Percentiles rank a stretch among this genome's conserved stretches.
phyloP scores from a whole-genome alignment of 2,113 vertebrate species.

The Hemibagrus wyckioides region DNA sequence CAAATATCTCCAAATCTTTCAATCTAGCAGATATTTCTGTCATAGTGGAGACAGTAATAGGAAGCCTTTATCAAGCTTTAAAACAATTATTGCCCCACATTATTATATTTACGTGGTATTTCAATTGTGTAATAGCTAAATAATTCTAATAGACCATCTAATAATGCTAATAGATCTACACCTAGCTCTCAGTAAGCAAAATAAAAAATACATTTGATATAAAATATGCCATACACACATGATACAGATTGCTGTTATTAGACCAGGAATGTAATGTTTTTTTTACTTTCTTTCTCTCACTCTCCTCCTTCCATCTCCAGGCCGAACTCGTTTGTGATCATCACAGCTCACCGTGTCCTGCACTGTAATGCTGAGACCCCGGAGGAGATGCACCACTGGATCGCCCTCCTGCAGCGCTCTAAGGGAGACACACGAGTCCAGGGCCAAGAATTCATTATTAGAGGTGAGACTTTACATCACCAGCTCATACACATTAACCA shows the following conservation, averaged over 20 bases:
- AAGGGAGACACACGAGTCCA: conserved; percentile 95
- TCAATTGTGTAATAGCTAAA: background rate
- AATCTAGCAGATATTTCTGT: background rate
- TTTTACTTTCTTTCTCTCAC: background rate
- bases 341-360: conserved; percentile 93
- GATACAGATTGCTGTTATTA: background rate
- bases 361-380: conserved; percentile 95
- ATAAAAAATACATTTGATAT: background rate
- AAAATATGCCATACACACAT: too few species aligned
- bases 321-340: conserved; percentile 95
- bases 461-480: conserved; percentile 73
- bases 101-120: background rate
- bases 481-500: background rate
- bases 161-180: background rate
- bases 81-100: background rate
- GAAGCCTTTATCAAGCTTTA: background rate
- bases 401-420: conserved; percentile 90
- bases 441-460: conserved; percentile 95
- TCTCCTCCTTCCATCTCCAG: conserved; percentile 64
- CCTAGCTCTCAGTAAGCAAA: background rate
- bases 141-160: background rate
- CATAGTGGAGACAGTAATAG: background rate
- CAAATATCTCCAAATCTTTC: background rate
- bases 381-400: conserved; percentile 99
- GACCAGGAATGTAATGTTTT: background rate